Evolutionary conservation across 1,140 invertebrate species (phyloP).

Genomic region (Oryctes rhinoceros): DNA sequence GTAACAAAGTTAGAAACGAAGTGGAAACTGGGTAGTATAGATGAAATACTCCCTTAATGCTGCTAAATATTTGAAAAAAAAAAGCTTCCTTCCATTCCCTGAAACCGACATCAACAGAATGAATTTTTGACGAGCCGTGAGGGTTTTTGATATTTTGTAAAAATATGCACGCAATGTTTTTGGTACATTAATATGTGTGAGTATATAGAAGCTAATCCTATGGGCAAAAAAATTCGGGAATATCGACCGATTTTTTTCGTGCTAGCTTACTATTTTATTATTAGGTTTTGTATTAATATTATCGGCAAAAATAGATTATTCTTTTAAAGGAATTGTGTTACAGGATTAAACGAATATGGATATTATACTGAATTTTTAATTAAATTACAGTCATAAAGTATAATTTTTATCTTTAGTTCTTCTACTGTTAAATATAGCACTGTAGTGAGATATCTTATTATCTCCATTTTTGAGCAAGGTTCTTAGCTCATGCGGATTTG

Average conservation of each 20-base stretch:
- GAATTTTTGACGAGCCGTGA: constrained; percentile 30
- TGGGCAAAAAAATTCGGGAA: not conserved
- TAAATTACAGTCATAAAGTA: too few relatives aligned
- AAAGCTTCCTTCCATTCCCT: not conserved
- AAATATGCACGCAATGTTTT: constrained; percentile 5
- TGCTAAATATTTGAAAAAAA: constrained; percentile 39
- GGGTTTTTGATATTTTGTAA: constrained; percentile 19
- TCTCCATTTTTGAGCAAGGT: too few relatives aligned
- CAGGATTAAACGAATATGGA: too few relatives aligned
- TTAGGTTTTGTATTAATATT: too few relatives aligned
- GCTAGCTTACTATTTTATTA: too few relatives aligned
- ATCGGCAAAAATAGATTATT: too few relatives aligned
- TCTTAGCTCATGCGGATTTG: too few relatives aligned
- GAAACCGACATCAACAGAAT: constrained; percentile 36
- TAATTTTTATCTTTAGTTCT: too few relatives aligned
- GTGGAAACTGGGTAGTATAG: constrained; percentile 40
- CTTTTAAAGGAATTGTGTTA: too few relatives aligned
- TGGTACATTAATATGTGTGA: not conserved
- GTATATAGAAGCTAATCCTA: not conserved
- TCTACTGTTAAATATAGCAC: too few relatives aligned
- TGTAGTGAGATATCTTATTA: too few relatives aligned
- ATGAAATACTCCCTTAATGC: constrained; percentile 41
- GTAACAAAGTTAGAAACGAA: constrained; percentile 40
- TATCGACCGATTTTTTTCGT: not conserved
- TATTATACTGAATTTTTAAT: too few relatives aligned